Base-by-base conservation (phyloP, 1,140 invertebrate species). In the Leptinotarsa lineolata region DNA sequence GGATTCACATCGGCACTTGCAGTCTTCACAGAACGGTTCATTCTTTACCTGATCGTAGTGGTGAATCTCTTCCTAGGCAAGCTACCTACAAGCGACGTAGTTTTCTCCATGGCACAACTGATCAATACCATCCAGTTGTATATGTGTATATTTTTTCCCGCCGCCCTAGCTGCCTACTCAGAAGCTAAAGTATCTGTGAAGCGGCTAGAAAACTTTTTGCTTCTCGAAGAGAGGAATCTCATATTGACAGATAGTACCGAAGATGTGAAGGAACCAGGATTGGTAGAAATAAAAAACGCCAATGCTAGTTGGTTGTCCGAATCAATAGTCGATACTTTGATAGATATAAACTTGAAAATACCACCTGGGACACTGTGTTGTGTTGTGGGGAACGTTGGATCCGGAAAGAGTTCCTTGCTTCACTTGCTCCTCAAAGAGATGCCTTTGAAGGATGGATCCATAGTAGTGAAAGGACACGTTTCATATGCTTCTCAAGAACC, bases 371-470 rank as follows among this genome's bases (percentile, higher is more conserved):
- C 93, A 11, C 86, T 95, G 48, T 83, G 91, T 64, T 91, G 91
- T 15, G 83, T 96, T 2, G 90, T 94, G 39, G 92, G 92, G 12
- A 88, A 89, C 44, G 90, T 93, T 16, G 92, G 92, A 66, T 84
- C 89, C 30, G 92, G 92, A 70, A 93, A 93, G 86, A 91, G 91
- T 79, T 95, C 94, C 18, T 83, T 97, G 3, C 85, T 97, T 15
- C 91, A 96, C 82, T 88, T 90, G 3, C 87, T 97, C 66, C 86
- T 97, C 3, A 86, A 89, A 65, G 96, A 98, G 85, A 82, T 96
- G 24, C 91, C 92, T 12, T 76, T 93, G 1, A 83, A 81, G n/a
- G 15, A 21, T 18, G 84, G 84, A 22, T 67, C 65, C n/a, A 67
- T 82, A 24, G 70, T 75, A 12, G 67, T 82, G 11, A 72, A 80